These are phyloP conservation scores for Himalopsyche japonica DNA, from an alignment of 2,888 invertebrate species.

Conservation along the genomic window DNA sequence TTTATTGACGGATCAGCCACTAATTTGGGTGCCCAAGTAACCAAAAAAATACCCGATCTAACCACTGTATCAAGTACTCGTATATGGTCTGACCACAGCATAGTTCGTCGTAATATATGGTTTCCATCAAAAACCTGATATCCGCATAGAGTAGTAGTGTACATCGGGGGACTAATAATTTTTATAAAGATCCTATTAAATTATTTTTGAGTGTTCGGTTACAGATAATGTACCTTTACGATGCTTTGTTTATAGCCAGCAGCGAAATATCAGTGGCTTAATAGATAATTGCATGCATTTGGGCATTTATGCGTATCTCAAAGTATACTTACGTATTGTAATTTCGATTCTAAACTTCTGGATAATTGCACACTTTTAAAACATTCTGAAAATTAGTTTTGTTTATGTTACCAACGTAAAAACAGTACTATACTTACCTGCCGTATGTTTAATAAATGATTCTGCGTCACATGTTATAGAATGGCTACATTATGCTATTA, in stretches of 20 bases:
- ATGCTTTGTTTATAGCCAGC: not conserved
- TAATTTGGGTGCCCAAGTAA: not conserved
- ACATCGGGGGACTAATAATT: not conserved
- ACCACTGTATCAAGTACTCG: constrained; percentile 20
- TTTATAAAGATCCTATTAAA: constrained; percentile 6
- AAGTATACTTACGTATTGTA: not conserved
- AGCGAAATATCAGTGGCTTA: not conserved
- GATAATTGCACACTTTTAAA: not conserved
- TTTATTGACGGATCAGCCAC: not conserved
- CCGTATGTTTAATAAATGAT: not conserved
- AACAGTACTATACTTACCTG: not conserved
- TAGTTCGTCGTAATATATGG: constrained; percentile 37
- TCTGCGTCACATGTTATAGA: not conserved
- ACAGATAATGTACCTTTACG: not conserved
- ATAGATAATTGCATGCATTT: constrained; percentile 1
- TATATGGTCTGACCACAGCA: constrained; percentile 28
- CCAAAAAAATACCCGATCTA: constrained; percentile 5
- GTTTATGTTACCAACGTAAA: not conserved
- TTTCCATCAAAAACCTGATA: constrained; percentile 22
- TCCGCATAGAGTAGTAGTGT: not conserved
- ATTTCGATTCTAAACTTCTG: not conserved
- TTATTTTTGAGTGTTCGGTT: not conserved
- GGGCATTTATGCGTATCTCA: not conserved
- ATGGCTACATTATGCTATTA: too few species aligned
- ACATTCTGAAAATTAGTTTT: not conserved